A percentile compares a stretch with the other conserved stretches of the same genome.
Evolutionary conservation across 2,888 invertebrate species (phyloP).

Genomic region (Apamea crenata): DNA sequence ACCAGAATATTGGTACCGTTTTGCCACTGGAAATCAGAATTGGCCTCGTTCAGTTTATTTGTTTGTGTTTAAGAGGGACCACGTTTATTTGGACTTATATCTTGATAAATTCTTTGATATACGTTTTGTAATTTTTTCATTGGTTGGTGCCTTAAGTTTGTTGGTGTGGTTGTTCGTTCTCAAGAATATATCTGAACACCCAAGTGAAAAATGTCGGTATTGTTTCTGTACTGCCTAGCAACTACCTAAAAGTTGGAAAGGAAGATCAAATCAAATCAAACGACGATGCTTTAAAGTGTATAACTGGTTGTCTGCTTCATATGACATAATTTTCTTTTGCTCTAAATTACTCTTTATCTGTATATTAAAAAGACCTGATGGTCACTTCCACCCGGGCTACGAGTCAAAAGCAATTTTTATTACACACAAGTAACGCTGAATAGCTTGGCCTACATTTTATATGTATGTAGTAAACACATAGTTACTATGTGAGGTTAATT

Average conservation of each 20-base stretch:
- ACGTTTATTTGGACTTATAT: background rate
- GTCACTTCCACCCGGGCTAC: background rate
- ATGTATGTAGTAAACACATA: background rate
- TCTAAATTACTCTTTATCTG: background rate
- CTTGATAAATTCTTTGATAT: background rate
- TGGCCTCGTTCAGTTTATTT: constrained; percentile 39
- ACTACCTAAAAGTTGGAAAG: no score
- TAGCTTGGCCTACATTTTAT: constrained; percentile 7
- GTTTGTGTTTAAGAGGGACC: constrained; percentile 1
- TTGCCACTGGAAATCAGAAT: constrained; percentile 47
- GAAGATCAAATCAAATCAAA: no score
- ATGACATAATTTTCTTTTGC: background rate
- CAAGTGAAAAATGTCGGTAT: background rate
- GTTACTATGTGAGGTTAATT: constrained; percentile 26
- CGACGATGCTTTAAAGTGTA: no score
- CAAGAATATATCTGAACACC: background rate
- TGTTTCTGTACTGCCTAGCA: background rate
- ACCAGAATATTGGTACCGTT: constrained; percentile 52
- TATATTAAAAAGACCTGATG: background rate
- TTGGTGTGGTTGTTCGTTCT: background rate
- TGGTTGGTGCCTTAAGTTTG: background rate
- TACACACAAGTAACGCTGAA: background rate
- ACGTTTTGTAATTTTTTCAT: background rate
- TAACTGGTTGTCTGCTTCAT: background rate
- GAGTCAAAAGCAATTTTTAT: background rate